These are phyloP conservation scores for Syngnathus floridae DNA, from an alignment of 2,113 vertebrate genomes.

Conservation along the genomic window DNA sequence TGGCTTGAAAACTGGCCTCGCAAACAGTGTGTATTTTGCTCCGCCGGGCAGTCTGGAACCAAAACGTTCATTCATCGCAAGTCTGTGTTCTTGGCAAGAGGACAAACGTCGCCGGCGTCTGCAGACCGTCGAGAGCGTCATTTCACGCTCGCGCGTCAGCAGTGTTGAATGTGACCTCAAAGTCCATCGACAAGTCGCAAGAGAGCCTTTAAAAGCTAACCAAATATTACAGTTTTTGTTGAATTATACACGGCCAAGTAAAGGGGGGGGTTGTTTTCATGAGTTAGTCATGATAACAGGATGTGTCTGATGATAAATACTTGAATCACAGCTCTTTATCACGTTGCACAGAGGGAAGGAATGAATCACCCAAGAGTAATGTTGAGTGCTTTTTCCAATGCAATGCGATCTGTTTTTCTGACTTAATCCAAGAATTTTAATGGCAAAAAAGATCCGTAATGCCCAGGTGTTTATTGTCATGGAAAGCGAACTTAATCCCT, in stretches of 20 bases:
- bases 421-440: background rate
- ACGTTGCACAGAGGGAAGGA: conserved; percentile 21
- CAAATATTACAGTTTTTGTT: background rate
- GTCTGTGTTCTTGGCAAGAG: background rate
- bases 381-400: background rate
- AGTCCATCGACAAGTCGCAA: background rate
- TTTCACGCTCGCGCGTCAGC: background rate
- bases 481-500: too few species aligned
- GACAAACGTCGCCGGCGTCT: background rate
- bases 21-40: background rate
- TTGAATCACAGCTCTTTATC: conserved; percentile 19
- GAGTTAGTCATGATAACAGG: conserved; percentile 38
- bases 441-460: background rate
- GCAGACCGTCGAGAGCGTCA: background rate
- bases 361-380: conserved; percentile 22
- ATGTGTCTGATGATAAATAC: conserved; percentile 39
- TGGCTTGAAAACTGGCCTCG: background rate
- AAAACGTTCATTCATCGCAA: background rate
- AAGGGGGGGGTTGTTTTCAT: conserved; percentile 12
- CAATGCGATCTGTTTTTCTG: background rate
- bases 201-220: background rate
- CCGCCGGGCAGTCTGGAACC: background rate
- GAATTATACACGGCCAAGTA: conserved; percentile 15
- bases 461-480: background rate
- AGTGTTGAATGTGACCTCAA: background rate